Evolutionary conservation across 2,797 vertebrate species (phyloP), one percentile per base, ranked within the genome.

Genomic region (Sciurus vulgaris): DNA sequence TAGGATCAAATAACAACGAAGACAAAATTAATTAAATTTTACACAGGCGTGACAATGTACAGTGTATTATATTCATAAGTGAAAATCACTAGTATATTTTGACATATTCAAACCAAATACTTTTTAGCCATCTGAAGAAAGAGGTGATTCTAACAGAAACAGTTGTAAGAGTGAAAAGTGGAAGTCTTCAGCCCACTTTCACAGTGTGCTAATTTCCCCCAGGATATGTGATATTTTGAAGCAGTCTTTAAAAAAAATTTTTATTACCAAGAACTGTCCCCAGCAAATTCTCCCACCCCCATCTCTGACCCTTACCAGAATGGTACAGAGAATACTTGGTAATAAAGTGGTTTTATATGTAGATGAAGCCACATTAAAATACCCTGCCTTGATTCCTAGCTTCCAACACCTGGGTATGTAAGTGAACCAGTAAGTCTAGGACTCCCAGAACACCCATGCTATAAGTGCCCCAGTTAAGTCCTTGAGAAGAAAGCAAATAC

Each of bases 371-470:
- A 47, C 44, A 89, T 67, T 70, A 78, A 81, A 79, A 86, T 0
- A 92, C 69, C 59, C 54, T 83, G 70, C 65, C 61, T 90, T 77
- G 51, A 24, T 2, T 51, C 74, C 86, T 41, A 24, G 61, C 69
- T 89, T 67, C 86, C 67, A 95, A 77, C 81, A 97, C 77, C 76
- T 26, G 28, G 30, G 59, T 51, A 84, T 65, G 83, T 41, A 86
- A 82, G 94, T 93, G 92, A 84, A 63, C 82, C 73, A 41, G 65
- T 78, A 86, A 74, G 56, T 83, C 61, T 51, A 78, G 44, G 86
- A 77, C 44, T 87, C 92, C 83, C 85, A 89, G 86, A 86, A 98
- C 91, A 95, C 94, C 95, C 96, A 44, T 89, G 94, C 93, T 38
- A 82, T 30, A 79, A 85, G 95, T 97, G 97, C 94, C 95, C 96